Evolutionary conservation across 2,113 vertebrate species (phyloP).

Genomic region (Sterrhoptilus dennistouni): DNA sequence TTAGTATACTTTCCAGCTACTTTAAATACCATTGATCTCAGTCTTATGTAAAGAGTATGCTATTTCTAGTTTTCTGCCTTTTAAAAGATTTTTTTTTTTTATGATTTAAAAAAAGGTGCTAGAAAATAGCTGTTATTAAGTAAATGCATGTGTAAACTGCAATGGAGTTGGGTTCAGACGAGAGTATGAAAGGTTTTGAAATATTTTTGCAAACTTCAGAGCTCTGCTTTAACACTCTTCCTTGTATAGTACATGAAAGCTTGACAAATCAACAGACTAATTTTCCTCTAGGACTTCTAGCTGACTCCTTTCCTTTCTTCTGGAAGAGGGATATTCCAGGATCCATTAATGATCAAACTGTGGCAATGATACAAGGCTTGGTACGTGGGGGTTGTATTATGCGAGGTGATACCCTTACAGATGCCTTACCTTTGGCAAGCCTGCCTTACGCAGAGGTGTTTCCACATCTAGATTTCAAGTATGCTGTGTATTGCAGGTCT

Average conservation of each 20-base stretch:
- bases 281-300: neutral
- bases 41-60: slow-evolving; percentile 67
- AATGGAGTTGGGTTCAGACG: neutral
- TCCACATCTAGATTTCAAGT: neutral
- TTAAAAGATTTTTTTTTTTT: slow-evolving; percentile 5
- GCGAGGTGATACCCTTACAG: neutral
- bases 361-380: neutral
- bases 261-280: neutral
- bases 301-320: neutral
- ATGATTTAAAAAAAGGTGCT: neutral
- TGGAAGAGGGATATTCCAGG: neutral
- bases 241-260: neutral
- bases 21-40: slow-evolving; percentile 78
- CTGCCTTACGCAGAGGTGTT: neutral
- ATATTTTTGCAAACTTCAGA: neutral
- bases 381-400: neutral
- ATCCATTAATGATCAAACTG: neutral
- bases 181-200: neutral
- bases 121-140: neutral
- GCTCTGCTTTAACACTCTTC: neutral
- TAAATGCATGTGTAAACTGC: neutral
- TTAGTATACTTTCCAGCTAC: slow-evolving; percentile 63
- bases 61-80: slow-evolving; percentile 63
- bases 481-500: neutral
- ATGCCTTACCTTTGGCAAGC: neutral